Conservation (phyloP, 2,888 invertebrate genomes). For the Caenorhabditis angaria region DNA sequence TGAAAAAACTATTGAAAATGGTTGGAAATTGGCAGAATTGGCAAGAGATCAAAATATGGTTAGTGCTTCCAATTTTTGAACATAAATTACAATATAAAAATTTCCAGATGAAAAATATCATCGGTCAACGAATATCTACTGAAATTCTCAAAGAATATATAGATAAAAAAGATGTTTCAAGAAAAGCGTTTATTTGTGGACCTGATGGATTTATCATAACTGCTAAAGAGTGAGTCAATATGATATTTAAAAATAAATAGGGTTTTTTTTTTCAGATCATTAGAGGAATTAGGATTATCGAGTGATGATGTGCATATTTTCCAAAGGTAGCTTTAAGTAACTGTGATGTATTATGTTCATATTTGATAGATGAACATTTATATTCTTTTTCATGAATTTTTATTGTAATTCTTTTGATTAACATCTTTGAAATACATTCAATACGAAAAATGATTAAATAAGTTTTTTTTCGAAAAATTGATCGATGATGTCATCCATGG, state of each 20-base stretch:
- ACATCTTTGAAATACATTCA: too few relatives aligned
- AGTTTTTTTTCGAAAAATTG: too few relatives aligned
- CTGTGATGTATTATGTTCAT: too few relatives aligned
- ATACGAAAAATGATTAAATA: too few relatives aligned
- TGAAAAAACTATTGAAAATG: constrained; percentile 22
- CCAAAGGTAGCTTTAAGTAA: constrained; percentile 18
- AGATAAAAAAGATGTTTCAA: neutral
- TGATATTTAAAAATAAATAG: neutral
- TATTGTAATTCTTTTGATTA: too few relatives aligned
- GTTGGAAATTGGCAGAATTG: constrained; percentile 30
- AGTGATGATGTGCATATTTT: constrained; percentile 30
- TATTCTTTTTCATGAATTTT: too few relatives aligned
- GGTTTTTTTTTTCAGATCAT: constrained; percentile 14
- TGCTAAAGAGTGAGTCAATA: constrained; percentile 16
- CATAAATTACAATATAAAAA: neutral
- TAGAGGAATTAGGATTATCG: constrained; percentile 23
- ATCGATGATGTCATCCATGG: too few relatives aligned
- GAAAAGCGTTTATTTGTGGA: constrained; percentile 38
- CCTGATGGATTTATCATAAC: constrained; percentile 37
- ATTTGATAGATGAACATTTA: too few relatives aligned
- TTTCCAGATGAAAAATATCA: constrained; percentile 27
- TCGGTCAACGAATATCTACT: neutral
- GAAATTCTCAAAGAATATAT: neutral
- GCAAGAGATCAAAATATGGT: constrained; percentile 13
- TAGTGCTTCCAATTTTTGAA: neutral